Evolutionary conservation across 2,888 invertebrate genomes (phyloP).

Genomic region (Troides aeacus): DNA sequence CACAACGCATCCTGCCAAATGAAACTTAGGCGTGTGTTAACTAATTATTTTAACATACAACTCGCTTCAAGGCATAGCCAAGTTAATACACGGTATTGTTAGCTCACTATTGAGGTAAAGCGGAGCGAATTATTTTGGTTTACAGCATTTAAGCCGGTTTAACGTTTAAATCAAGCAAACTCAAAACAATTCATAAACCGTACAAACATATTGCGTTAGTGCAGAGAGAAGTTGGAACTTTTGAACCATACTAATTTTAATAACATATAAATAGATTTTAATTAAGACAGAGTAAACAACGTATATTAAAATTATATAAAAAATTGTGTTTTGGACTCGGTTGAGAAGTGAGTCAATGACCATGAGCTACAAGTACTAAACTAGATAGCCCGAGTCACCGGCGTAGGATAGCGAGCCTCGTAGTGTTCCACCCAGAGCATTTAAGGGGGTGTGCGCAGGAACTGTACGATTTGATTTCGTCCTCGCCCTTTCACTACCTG

Average conservation of each 20-base stretch:
- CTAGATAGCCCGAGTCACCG: too few species aligned
- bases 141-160: conserved; percentile 2
- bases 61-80: conserved; percentile 50
- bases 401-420: too few species aligned
- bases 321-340: too few species aligned
- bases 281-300: not conserved
- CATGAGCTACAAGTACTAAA: too few species aligned
- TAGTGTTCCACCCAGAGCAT: too few species aligned
- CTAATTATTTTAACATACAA: conserved; percentile 52
- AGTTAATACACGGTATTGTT: conserved; percentile 49
- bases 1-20: conserved; percentile 23
- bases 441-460: too few species aligned
- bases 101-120: conserved; percentile 16
- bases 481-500: too few species aligned
- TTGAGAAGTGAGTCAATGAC: too few species aligned
- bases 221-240: not conserved
- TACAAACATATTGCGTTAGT: not conserved
- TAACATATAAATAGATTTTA: not conserved
- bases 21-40: conserved; percentile 52
- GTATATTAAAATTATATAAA: not conserved
- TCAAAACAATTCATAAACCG: not conserved
- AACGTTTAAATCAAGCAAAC: not conserved
- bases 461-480: too few species aligned
- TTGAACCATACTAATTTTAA: not conserved
- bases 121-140: conserved; percentile 43